These are phyloP conservation scores for Thecophora atra DNA, from an alignment of 2,888 invertebrate genomes.

Conservation along the genomic window DNA sequence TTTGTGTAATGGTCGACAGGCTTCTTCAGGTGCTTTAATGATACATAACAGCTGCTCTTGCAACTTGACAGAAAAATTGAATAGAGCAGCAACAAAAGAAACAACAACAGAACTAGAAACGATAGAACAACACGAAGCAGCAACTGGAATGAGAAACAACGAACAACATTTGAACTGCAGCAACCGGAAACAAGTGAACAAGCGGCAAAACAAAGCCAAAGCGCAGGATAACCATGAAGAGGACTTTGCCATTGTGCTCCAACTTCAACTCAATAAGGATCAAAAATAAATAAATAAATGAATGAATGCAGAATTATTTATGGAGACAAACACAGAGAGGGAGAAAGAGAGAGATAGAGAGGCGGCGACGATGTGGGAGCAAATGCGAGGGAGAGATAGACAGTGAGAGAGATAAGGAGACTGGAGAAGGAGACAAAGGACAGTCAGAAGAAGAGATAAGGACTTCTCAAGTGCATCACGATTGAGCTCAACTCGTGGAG, in stretches of 20 bases:
- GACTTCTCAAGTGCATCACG: neutral
- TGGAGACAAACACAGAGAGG: neutral
- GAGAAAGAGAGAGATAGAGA: neutral
- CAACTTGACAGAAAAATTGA: neutral
- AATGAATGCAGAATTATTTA: no score
- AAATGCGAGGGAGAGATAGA: constrained; percentile 10
- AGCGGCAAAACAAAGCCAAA: constrained; percentile 31
- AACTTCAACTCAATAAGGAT: constrained; percentile 21
- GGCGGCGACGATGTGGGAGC: constrained; percentile 4
- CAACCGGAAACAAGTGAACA: constrained; percentile 40
- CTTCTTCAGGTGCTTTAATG: neutral
- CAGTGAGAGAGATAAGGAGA: neutral
- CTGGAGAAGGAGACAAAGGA: neutral
- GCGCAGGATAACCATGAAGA: neutral
- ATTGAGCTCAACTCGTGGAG: neutral
- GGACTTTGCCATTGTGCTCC: neutral
- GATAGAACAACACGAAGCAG: no score
- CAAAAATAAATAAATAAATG: constrained; percentile 8
- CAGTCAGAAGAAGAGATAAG: neutral
- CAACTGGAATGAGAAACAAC: no score
- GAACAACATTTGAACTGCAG: neutral
- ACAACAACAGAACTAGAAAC: constrained; percentile 3
- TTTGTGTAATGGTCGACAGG: neutral
- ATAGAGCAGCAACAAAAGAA: neutral
- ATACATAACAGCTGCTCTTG: neutral